Conservation (phyloP, 2,888 invertebrate species). For the Ligdia adustata region DNA sequence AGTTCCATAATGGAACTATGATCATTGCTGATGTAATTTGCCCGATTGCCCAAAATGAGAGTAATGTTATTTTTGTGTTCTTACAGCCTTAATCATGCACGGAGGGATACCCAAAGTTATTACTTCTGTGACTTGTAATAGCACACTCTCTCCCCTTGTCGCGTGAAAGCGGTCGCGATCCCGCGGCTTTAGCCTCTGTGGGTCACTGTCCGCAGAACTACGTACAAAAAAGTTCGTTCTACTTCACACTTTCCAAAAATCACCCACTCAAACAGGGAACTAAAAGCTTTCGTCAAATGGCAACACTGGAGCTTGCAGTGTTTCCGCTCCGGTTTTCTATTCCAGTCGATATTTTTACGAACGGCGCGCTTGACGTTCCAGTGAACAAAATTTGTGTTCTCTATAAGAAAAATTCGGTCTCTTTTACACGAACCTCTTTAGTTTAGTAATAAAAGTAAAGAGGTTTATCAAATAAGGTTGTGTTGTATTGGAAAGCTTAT, state of each 20-base stretch:
- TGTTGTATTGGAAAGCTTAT: slow-evolving; percentile 10
- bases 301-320: slow-evolving; percentile 18
- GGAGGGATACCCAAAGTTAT: too few species aligned
- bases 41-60: too few species aligned
- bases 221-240: too few species aligned
- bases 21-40: too few species aligned
- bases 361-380: slow-evolving; percentile 29
- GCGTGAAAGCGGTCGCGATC: too few species aligned
- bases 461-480: slow-evolving; percentile 10
- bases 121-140: too few species aligned
- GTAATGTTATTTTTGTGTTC: too few species aligned
- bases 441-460: not conserved
- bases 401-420: slow-evolving; percentile 1
- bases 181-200: too few species aligned
- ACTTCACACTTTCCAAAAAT: slow-evolving; percentile 1
- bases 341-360: slow-evolving; percentile 58
- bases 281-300: slow-evolving; percentile 26
- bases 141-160: too few species aligned
- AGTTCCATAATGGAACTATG: too few species aligned
- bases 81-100: too few species aligned
- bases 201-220: too few species aligned
- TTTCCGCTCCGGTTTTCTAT: slow-evolving; percentile 24
- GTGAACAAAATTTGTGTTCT: not conserved
- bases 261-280: slow-evolving; percentile 12
- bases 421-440: not conserved